These are phyloP conservation scores for Calameuta filiformis DNA, from an alignment of 2,888 invertebrate species.

Conservation along the genomic window DNA sequence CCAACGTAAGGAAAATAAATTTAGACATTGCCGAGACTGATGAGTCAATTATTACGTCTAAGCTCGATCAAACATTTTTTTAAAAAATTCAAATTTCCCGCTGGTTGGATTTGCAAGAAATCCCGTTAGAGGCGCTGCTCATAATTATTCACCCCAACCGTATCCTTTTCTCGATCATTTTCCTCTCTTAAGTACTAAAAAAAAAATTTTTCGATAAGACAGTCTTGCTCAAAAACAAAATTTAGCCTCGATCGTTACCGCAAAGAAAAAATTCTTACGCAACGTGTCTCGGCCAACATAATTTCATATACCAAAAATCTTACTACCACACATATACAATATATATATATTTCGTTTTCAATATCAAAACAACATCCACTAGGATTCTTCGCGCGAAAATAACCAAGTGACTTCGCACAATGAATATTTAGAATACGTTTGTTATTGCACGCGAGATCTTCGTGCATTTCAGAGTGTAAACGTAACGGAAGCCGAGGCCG, in stretches of 20 bases:
- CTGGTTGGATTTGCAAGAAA: neutral
- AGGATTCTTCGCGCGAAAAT: neutral
- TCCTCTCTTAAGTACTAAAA: neutral
- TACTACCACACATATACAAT: neutral
- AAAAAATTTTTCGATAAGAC: neutral
- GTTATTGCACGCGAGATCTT: slow-evolving; percentile 20
- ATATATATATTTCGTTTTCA: neutral
- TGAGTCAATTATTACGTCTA: neutral
- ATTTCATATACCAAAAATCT: neutral
- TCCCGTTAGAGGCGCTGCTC: neutral
- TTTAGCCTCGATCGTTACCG: neutral
- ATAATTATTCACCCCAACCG: neutral
- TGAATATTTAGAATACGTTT: slow-evolving; percentile 21
- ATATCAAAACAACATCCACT: slow-evolving; percentile 14
- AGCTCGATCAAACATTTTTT: no score
- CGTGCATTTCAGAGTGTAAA: slow-evolving; percentile 12
- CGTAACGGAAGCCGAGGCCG: neutral
- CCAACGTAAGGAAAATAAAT: neutral
- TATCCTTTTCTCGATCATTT: neutral
- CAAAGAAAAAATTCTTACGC: neutral
- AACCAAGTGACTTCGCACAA: neutral
- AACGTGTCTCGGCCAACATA: neutral
- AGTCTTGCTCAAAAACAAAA: no score
- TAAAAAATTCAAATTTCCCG: neutral
- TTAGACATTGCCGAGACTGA: neutral